Evolutionary conservation across 1,140 invertebrate genomes (phyloP).

Genomic region (Pinna nobilis): DNA sequence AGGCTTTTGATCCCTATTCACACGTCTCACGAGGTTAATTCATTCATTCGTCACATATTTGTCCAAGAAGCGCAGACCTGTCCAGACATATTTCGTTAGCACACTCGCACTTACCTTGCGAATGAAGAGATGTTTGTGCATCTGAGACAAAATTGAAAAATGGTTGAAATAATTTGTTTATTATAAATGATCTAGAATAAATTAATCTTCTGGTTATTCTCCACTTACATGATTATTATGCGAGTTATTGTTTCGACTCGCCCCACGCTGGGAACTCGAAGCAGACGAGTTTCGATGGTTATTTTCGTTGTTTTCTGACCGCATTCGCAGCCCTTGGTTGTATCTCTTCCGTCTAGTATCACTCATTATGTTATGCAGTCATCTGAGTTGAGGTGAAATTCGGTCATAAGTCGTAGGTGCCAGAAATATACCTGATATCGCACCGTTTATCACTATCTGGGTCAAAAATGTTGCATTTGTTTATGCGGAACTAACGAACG

Average conservation of each 20-base stretch:
- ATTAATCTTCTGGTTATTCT: too few relatives aligned
- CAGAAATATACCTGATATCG: slow-evolving; percentile 50
- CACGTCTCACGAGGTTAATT: too few relatives aligned
- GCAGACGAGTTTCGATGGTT: slow-evolving; percentile 46
- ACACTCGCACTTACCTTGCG: too few relatives aligned
- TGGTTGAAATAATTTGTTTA: too few relatives aligned
- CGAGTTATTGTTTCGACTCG: slow-evolving; percentile 50
- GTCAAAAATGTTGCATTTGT: slow-evolving; percentile 10
- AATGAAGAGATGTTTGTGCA: too few relatives aligned
- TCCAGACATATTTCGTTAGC: too few relatives aligned
- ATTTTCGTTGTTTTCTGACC: slow-evolving; percentile 55
- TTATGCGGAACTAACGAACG: background rate
- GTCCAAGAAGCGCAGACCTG: too few relatives aligned
- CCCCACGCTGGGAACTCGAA: slow-evolving; percentile 37
- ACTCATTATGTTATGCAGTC: slow-evolving; percentile 56
- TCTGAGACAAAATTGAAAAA: too few relatives aligned
- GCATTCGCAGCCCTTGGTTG: slow-evolving; percentile 46
- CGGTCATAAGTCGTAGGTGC: slow-evolving; percentile 47
- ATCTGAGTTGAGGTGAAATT: slow-evolving; percentile 38
- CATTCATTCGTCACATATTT: too few relatives aligned
- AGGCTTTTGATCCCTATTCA: too few relatives aligned
- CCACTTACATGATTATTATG: too few relatives aligned
- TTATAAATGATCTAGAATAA: too few relatives aligned
- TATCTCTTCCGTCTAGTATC: slow-evolving; percentile 63
- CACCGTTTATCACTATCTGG: slow-evolving; percentile 1